phyloP scores from a whole-genome alignment of 2,797 vertebrate genomes.

The Rhinella marina region DNA sequence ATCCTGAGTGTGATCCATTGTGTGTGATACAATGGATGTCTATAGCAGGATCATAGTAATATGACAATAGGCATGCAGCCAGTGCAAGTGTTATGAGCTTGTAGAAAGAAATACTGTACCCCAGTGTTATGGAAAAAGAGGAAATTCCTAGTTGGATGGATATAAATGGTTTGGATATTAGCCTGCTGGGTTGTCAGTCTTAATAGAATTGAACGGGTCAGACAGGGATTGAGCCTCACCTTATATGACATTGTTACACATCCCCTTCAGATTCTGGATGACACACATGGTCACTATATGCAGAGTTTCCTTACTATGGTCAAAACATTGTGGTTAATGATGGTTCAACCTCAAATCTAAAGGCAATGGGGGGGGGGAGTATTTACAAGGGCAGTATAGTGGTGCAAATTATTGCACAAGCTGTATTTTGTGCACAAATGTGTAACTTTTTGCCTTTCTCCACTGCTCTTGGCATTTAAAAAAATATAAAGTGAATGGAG shows the following conservation, averaged over 20 bases:
- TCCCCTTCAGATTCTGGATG: no score
- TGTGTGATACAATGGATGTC: not conserved
- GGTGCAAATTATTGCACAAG: no score
- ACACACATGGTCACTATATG: no score
- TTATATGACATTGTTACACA: not conserved
- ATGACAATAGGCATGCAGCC: not conserved
- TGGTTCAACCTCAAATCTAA: no score
- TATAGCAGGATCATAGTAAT: not conserved
- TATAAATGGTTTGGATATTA: not conserved
- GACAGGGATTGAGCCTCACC: not conserved
- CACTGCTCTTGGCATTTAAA: no score
- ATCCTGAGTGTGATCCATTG: not conserved
- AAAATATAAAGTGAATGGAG: no score
- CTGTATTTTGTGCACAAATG: no score
- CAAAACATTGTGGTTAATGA: no score
- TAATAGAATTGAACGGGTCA: not conserved
- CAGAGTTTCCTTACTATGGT: no score
- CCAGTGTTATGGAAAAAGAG: not conserved
- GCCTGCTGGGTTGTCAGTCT: not conserved
- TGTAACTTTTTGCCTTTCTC: no score
- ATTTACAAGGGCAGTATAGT: no score
- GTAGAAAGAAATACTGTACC: not conserved
- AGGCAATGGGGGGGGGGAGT: no score
- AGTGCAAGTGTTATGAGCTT: not conserved
- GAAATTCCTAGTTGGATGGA: not conserved